phyloP scores from a whole-genome alignment of 2,797 vertebrate genomes.

The Leuciscus waleckii region DNA sequence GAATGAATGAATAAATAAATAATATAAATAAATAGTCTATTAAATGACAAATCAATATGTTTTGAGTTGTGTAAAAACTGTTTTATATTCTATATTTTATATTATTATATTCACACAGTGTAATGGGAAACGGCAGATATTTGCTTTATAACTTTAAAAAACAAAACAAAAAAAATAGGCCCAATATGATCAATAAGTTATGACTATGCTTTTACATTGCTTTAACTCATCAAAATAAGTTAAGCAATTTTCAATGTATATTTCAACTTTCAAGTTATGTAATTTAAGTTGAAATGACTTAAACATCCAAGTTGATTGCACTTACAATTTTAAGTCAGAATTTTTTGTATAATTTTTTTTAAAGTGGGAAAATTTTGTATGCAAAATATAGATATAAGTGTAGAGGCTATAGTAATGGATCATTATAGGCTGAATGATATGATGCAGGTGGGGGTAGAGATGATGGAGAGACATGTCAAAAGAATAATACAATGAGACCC shows the following conservation, averaged over 20 bases:
- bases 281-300: too few species aligned
- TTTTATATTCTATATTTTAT: too few species aligned
- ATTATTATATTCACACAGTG: not conserved
- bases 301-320: too few species aligned
- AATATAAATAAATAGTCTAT: too few species aligned
- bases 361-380: not conserved
- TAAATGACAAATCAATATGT: not conserved
- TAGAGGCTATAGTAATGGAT: not conserved
- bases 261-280: too few species aligned
- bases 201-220: too few species aligned
- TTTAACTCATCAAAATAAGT: too few species aligned
- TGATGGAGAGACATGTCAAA: slow-evolving; percentile 46
- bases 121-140: not conserved
- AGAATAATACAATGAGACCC: slow-evolving; percentile 30
- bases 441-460: slow-evolving; percentile 43
- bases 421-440: not conserved
- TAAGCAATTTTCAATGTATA: too few species aligned
- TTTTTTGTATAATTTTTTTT: too few species aligned
- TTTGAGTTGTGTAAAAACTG: not conserved
- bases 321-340: too few species aligned
- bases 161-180: not conserved
- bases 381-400: not conserved
- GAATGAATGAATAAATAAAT: not conserved
- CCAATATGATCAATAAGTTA: too few species aligned
- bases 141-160: not conserved